These are phyloP conservation scores for Platycercus adscitus DNA, from an alignment of 2,113 vertebrate genomes.

Conservation along the genomic window DNA sequence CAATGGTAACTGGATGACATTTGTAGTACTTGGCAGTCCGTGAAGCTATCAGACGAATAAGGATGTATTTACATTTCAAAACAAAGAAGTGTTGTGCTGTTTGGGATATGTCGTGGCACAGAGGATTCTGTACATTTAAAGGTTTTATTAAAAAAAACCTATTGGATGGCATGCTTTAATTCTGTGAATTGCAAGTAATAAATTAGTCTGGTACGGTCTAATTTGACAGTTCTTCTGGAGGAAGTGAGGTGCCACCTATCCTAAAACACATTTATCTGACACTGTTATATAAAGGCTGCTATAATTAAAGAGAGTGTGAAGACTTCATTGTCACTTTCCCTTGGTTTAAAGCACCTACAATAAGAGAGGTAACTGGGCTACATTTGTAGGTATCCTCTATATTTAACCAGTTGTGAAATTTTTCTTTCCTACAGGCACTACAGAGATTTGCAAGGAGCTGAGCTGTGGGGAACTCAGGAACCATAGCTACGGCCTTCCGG, in stretches of 20 bases:
- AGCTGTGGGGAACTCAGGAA: not conserved
- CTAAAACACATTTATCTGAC: conserved; percentile 36
- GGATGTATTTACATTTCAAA: not conserved
- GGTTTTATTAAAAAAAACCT: not conserved
- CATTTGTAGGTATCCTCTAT: conserved; percentile 45
- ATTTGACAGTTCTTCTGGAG: conserved; percentile 49
- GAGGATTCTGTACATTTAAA: not conserved
- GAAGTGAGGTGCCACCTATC: conserved; percentile 48
- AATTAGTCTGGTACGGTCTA: conserved; percentile 17
- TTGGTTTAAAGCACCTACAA: not conserved
- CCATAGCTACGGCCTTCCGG: not conserved
- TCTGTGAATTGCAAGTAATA: conserved; percentile 3
- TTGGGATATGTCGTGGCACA: not conserved
- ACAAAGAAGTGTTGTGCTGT: not conserved
- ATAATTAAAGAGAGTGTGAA: conserved; percentile 58
- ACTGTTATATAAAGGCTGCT: conserved; percentile 59
- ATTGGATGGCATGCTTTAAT: not conserved
- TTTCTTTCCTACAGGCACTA: not conserved
- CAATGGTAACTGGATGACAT: not conserved
- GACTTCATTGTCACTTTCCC: conserved; percentile 23
- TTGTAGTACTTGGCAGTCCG: not conserved
- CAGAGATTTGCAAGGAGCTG: not conserved
- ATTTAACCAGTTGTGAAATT: conserved; percentile 24
- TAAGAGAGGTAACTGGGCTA: conserved; percentile 31
- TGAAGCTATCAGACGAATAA: not conserved